Conservation (phyloP, 2,888 invertebrate genomes). For the Neria commutata region DNA sequence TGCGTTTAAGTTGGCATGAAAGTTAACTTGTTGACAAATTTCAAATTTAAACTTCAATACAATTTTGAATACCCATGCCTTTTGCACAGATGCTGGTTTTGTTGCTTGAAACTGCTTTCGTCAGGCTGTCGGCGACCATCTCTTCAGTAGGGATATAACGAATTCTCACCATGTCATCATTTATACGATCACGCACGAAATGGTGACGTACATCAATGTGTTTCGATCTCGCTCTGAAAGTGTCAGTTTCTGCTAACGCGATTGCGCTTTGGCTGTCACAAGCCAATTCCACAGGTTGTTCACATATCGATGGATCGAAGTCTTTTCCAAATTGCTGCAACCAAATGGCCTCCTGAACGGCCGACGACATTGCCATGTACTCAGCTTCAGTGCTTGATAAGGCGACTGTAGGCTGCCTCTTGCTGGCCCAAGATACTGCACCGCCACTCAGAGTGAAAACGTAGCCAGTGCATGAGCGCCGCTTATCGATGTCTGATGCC, state of each 20-base stretch:
- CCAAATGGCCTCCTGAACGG: conserved; percentile 8
- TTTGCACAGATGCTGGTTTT: conserved; percentile 72
- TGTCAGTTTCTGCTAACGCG: conserved; percentile 13
- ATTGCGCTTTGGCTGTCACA: conserved; percentile 16
- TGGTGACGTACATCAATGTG: conserved; percentile 67
- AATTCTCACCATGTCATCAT: background rate
- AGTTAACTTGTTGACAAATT: too few species aligned
- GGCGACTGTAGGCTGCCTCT: background rate
- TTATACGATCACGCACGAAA: conserved; percentile 7
- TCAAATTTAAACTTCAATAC: too few species aligned
- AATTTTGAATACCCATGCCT: too few species aligned
- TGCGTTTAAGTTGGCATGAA: too few species aligned
- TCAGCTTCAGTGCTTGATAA: background rate
- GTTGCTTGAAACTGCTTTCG: conserved; percentile 63
- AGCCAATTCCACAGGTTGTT: conserved; percentile 8
- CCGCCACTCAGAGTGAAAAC: background rate
- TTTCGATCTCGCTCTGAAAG: conserved; percentile 14
- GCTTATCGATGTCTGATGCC: conserved; percentile 13
- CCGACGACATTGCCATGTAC: conserved; percentile 4
- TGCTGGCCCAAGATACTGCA: conserved; percentile 3
- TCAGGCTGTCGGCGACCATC: too few species aligned
- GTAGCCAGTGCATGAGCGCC: conserved; percentile 9
- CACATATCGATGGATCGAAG: background rate
- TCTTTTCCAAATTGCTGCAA: conserved; percentile 7
- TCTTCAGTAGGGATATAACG: conserved; percentile 7